Conservation (phyloP, 1,140 invertebrate species). For the Bombus haemorrhoidalis region DNA sequence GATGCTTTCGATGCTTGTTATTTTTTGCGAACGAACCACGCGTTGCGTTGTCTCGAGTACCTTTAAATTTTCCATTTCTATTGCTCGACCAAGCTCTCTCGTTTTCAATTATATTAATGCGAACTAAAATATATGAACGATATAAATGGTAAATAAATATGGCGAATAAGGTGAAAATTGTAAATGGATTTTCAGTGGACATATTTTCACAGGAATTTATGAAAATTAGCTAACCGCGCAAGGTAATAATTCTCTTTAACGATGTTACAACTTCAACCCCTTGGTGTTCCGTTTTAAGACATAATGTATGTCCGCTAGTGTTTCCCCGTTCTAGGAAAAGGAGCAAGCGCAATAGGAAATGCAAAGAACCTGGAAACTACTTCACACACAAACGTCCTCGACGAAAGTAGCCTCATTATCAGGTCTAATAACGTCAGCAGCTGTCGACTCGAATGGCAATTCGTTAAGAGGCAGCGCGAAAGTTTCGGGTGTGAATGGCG, state of each 20-base stretch:
- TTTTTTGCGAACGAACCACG: background rate
- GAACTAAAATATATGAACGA: no score
- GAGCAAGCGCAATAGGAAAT: background rate
- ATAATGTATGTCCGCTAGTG: background rate
- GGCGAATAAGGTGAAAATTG: no score
- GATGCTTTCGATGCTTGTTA: background rate
- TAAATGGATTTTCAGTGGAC: background rate
- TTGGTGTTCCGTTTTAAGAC: background rate
- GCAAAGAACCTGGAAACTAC: background rate
- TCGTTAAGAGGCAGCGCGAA: slow-evolving; percentile 44
- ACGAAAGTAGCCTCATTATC: slow-evolving; percentile 3
- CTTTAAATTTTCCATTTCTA: background rate
- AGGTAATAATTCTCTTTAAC: no score
- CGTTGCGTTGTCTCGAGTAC: no score
- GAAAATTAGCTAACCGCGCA: no score
- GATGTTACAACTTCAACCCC: background rate
- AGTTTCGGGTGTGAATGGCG: slow-evolving; percentile 48
- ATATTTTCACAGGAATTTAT: background rate
- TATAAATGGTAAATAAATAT: no score
- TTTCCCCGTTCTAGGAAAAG: no score
- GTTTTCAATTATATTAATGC: no score
- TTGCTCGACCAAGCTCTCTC: background rate
- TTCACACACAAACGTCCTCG: background rate
- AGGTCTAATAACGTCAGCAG: slow-evolving; percentile 8
- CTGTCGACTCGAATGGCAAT: slow-evolving; percentile 6